Evolutionary conservation across 2,888 invertebrate species (phyloP).

Genomic region (Drosophila borborema): DNA sequence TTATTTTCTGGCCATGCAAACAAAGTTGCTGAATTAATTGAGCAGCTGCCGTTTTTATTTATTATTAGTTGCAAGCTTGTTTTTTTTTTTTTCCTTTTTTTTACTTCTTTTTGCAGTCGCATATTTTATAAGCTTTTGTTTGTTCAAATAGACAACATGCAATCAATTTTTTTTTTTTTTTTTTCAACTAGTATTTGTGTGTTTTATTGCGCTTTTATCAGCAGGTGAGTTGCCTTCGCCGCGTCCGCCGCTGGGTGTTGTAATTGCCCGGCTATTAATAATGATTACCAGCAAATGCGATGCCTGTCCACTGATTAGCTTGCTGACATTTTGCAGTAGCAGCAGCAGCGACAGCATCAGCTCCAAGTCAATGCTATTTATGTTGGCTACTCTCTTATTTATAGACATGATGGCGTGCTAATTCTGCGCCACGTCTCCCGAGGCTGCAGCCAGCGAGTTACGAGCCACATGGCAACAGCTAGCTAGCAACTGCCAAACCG

Average conservation of each 20-base stretch:
- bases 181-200: constrained; percentile 11
- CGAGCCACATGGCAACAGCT: constrained; percentile 34
- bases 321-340: constrained; percentile 68
- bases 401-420: constrained; percentile 71
- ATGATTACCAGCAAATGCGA: constrained; percentile 71
- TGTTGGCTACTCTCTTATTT: constrained; percentile 64
- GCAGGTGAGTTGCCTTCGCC: constrained; percentile 49
- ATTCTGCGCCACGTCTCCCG: constrained; percentile 64
- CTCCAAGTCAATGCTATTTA: constrained; percentile 67
- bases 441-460: constrained; percentile 38
- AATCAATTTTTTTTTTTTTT: constrained; percentile 31
- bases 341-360: neutral
- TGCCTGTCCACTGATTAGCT: constrained; percentile 69
- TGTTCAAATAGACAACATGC: constrained; percentile 54
- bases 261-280: constrained; percentile 75
- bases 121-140: constrained; percentile 67
- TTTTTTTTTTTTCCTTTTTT: constrained; percentile 2
- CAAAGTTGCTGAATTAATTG: constrained; percentile 68
- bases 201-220: constrained; percentile 45
- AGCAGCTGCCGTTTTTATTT: constrained; percentile 68
- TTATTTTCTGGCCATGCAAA: constrained; percentile 65
- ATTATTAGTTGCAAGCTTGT: constrained; percentile 39
- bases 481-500: constrained; percentile 22
- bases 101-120: constrained; percentile 32
- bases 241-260: constrained; percentile 56